These are phyloP conservation scores for Aphodius sticticus DNA, from an alignment of 2,888 invertebrate species.

Conservation along the genomic window DNA sequence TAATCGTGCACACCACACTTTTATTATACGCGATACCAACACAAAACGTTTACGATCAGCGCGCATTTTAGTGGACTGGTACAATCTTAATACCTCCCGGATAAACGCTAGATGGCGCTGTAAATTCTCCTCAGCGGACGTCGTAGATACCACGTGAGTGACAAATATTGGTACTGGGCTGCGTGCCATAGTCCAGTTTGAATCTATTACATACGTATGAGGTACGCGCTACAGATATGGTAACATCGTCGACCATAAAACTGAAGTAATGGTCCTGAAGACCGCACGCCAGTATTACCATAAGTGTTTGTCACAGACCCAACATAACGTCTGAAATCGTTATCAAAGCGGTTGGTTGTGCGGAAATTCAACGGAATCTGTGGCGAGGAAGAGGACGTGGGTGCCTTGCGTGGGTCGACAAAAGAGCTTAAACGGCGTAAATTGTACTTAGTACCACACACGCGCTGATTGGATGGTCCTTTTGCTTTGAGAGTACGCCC, in stretches of 20 bases:
- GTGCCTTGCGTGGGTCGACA: neutral
- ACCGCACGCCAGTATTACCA: neutral
- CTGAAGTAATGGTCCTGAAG: neutral
- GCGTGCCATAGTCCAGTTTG: neutral
- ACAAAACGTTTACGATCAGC: neutral
- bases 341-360: neutral
- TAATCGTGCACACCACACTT: neutral
- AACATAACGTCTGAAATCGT: neutral
- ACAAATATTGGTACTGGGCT: neutral
- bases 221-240: neutral
- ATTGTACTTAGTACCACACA: neutral
- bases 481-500: neutral
- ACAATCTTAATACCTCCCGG: neutral
- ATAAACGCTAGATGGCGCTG: neutral
- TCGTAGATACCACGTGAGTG: neutral
- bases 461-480: neutral
- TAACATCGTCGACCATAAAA: neutral
- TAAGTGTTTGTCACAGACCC: neutral
- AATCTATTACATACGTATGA: neutral
- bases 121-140: neutral
- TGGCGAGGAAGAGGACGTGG: neutral
- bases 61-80: neutral
- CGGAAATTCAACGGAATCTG: neutral
- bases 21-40: neutral
- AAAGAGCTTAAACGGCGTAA: neutral